Evolutionary conservation across 2,797 vertebrate species (phyloP).

Genomic region (Tauraco hartlaubi): DNA sequence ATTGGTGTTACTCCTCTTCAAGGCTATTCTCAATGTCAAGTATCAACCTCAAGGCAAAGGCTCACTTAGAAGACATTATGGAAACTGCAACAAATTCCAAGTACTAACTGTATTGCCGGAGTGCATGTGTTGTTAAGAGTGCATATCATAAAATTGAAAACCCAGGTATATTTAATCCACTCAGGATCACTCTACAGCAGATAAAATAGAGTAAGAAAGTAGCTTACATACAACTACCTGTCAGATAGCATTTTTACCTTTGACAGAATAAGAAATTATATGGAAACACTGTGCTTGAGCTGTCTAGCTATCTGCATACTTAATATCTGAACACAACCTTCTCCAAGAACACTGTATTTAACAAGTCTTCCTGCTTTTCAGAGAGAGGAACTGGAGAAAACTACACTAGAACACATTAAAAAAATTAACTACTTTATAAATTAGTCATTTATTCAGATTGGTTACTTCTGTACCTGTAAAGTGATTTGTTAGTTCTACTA

Average conservation of each 20-base stretch:
- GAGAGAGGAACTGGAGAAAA: background rate
- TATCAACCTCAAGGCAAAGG: background rate
- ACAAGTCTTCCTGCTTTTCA: background rate
- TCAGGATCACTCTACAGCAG: background rate
- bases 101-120: no score
- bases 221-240: background rate
- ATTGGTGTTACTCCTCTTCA: background rate
- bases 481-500: background rate
- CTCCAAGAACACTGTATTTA: background rate
- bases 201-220: background rate
- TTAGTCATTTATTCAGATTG: background rate
- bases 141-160: background rate
- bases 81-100: background rate
- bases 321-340: background rate
- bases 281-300: background rate
- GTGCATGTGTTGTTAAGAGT: no score
- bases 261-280: background rate
- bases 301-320: background rate
- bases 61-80: background rate
- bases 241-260: background rate
- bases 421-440: background rate
- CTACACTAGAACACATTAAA: background rate
- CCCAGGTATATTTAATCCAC: background rate
- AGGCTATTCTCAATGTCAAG: background rate
- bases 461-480: background rate